A percentile compares a stretch with the other conserved stretches of the same genome.
Conservation (phyloP, 2,113 vertebrate genomes). For the Scortum barcoo region DNA sequence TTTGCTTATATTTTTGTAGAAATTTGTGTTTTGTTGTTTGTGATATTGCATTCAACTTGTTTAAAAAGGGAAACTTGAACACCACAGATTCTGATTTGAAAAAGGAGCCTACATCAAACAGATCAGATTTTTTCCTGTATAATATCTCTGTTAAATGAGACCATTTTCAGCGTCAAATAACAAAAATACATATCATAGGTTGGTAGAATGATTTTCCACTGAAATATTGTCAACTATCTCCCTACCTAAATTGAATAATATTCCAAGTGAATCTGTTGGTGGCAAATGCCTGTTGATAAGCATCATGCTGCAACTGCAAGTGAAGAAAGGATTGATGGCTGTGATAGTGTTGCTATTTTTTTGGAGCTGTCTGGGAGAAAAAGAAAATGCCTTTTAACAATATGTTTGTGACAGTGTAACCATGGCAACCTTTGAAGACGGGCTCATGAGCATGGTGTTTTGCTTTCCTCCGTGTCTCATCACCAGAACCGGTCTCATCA, state of each 20-base stretch:
- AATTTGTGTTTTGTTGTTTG: no score
- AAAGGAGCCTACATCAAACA: neutral
- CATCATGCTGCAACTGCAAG: neutral
- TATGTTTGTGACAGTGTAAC: conserved; percentile 34
- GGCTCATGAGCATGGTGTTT: conserved; percentile 1
- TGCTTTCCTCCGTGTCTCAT: neutral
- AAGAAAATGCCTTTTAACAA: neutral
- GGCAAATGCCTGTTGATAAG: conserved; percentile 12
- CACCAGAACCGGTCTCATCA: conserved; percentile 38
- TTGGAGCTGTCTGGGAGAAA: neutral
- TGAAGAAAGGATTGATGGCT: neutral
- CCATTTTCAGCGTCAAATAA: neutral
- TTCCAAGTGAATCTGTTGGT: neutral
- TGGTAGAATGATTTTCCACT: neutral
- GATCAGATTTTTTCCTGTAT: neutral
- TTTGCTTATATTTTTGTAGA: no score
- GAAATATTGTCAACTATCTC: neutral
- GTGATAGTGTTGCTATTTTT: conserved; percentile 1
- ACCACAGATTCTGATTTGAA: neutral
- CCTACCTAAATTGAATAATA: conserved; percentile 4
- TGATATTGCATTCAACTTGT: neutral
- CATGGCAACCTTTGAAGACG: conserved; percentile 46
- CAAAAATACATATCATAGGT: no score
- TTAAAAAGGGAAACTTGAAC: neutral
- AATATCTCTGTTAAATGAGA: neutral